Percentiles rank a stretch among this genome's conserved stretches.
phyloP scores from a whole-genome alignment of 1,140 invertebrate genomes.

The Cardiocondyla obscurior region DNA sequence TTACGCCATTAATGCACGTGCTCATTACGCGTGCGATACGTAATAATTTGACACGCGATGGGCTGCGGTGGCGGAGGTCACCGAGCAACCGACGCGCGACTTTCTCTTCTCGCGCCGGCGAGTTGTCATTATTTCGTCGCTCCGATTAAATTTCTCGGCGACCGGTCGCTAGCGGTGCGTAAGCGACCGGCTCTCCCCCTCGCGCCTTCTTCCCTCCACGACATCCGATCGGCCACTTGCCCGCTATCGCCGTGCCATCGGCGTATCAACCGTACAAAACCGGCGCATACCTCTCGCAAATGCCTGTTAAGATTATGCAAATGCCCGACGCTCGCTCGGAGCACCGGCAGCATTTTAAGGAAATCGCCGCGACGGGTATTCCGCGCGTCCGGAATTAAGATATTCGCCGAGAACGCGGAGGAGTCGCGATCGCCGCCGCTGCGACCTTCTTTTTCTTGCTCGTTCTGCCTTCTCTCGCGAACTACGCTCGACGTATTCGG shows the following conservation, averaged over 20 bases:
- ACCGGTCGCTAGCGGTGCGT: background rate
- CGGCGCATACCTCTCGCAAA: constrained; percentile 44
- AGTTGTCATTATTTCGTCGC: constrained; percentile 63
- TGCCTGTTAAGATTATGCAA: constrained; percentile 68
- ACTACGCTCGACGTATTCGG: constrained; percentile 12
- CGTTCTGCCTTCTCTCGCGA: background rate
- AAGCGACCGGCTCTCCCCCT: constrained; percentile 31
- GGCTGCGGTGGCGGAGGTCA: background rate
- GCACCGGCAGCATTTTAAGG: constrained; percentile 39
- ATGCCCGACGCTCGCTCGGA: constrained; percentile 47
- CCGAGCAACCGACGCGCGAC: background rate
- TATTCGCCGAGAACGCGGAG: constrained; percentile 50
- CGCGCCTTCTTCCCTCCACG: background rate
- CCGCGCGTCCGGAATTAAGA: constrained; percentile 60
- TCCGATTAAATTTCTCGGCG: constrained; percentile 51
- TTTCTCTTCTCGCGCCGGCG: constrained; percentile 41
- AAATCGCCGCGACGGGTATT: constrained; percentile 20
- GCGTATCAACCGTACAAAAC: constrained; percentile 44
- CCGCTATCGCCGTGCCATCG: constrained; percentile 58
- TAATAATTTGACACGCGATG: constrained; percentile 47
- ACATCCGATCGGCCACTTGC: constrained; percentile 10
- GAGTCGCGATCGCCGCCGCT: background rate
- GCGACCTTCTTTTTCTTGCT: constrained; percentile 16
- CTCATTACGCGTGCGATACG: constrained; percentile 34
- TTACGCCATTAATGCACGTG: background rate